Base-by-base conservation (phyloP, 2,888 invertebrate genomes). In the Eucriotettix oculatus region DNA sequence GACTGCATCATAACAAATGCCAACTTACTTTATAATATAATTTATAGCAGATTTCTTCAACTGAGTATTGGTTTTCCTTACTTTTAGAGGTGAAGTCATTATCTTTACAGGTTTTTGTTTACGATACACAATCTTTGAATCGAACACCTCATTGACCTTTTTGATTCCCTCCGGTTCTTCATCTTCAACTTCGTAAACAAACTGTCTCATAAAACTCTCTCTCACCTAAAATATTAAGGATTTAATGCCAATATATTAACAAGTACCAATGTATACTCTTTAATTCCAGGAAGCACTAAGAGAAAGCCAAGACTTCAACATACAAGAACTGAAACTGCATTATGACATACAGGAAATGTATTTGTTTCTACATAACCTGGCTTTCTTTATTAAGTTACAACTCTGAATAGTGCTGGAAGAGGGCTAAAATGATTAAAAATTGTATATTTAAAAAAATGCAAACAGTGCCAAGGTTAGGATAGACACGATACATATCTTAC, bases 181-280 rank as follows among this genome's bases (percentile, higher is more conserved):
- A 42, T 85, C 87, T 69, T 90, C 90, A 59, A 87, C 84, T 70
- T 92, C 92, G 67, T 86, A 87, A 1, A 95, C 90, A 74, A 99
- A 99, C 73, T 97, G 96, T 10, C 96, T 83, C 90, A 99, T 97
- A 73, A 99, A 99, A 67, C 97, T 98, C 73, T 99, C 99, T 52
- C 99, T 83, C 5, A 95, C 89, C 84, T 87, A 64, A 59, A 66
- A 68, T 57, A 29, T 29, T 29, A 29, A 29, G 29, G 29, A 29
- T 29, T 29, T 29, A 29, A 29, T 29, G 29, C 29, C 2, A 29
- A 29, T 29, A 29, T 29, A 29, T 29, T 29, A 29, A 29, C 29
- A 29, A 29, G 3, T 2, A 29, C 2, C 7, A 29, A 29, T 29
- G 29, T 29, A 29, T 29, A 29, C 7, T 29, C 29, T 29, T 29